Evolutionary conservation across 2,797 vertebrate species (phyloP).

Genomic region (Astyanax mexicanus): DNA sequence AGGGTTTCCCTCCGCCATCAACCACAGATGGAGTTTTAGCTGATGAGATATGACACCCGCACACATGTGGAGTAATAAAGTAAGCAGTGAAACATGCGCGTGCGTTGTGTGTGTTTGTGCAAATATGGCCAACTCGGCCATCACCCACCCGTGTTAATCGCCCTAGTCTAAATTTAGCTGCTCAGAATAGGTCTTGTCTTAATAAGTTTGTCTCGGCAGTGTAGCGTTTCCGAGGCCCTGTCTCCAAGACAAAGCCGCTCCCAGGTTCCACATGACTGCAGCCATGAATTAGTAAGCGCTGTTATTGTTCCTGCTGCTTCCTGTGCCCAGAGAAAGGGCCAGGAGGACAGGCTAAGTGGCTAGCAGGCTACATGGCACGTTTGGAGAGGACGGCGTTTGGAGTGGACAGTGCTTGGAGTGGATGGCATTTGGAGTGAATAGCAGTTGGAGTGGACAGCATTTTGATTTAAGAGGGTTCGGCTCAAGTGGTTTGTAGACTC

Average conservation of each 20-base stretch:
- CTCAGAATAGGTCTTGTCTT: constrained; percentile 6
- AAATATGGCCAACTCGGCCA: constrained; percentile 14
- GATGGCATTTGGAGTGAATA: not conserved
- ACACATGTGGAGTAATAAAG: constrained; percentile 2
- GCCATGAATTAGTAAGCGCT: constrained; percentile 88
- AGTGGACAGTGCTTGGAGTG: not conserved
- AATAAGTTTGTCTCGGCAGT: constrained; percentile 32
- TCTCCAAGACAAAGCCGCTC: constrained; percentile 83
- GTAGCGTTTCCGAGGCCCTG: constrained; percentile 75
- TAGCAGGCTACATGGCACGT: not conserved
- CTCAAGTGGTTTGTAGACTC: not conserved
- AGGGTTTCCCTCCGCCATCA: constrained; percentile 29
- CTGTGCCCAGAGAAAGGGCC: constrained; percentile 56
- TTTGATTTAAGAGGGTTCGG: too few relatives aligned
- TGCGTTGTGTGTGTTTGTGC: constrained; percentile 26
- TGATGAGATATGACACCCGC: constrained; percentile 27
- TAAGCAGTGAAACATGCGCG: constrained; percentile 1
- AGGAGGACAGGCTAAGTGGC: constrained; percentile 17
- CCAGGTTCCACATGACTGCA: constrained; percentile 76
- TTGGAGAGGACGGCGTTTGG: not conserved
- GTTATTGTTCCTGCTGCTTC: constrained; percentile 69
- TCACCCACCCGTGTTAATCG: constrained; percentile 4
- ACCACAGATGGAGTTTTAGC: constrained; percentile 25
- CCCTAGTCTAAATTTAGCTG: constrained; percentile 51
- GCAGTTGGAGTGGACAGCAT: not conserved